Conservation (phyloP, 1,140 invertebrate genomes). For the Chironomus tepperi region DNA sequence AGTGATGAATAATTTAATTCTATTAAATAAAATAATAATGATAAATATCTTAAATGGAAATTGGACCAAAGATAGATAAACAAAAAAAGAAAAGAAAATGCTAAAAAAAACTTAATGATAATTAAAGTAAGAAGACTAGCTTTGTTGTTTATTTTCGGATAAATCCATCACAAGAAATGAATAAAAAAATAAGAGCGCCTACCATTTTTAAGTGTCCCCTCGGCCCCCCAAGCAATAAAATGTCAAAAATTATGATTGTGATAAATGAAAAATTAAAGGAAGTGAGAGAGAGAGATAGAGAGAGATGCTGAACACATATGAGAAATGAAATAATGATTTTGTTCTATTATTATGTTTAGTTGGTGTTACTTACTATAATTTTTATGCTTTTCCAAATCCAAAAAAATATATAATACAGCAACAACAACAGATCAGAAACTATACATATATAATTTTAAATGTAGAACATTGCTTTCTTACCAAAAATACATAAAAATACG, state of each 20-base stretch:
- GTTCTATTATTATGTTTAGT: conserved; percentile 11
- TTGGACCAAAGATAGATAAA: conserved; percentile 8
- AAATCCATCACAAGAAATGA: too few species aligned
- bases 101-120: too few species aligned
- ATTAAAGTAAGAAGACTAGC: too few species aligned
- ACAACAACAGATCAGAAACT: background rate
- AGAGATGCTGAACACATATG: background rate
- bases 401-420: background rate
- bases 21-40: background rate
- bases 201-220: too few species aligned
- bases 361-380: background rate
- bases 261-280: background rate
- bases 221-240: too few species aligned
- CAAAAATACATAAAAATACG: background rate
- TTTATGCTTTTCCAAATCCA: background rate
- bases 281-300: background rate
- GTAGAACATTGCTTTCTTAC: conserved; percentile 6
- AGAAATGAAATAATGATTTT: conserved; percentile 11
- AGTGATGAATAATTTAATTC: background rate
- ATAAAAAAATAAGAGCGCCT: too few species aligned
- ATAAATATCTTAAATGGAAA: background rate
- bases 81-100: background rate
- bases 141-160: too few species aligned
- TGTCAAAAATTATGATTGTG: too few species aligned
- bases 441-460: conserved; percentile 7